Conservation (phyloP, 92 coral and sea anemone species). For the Porites rus region DNA sequence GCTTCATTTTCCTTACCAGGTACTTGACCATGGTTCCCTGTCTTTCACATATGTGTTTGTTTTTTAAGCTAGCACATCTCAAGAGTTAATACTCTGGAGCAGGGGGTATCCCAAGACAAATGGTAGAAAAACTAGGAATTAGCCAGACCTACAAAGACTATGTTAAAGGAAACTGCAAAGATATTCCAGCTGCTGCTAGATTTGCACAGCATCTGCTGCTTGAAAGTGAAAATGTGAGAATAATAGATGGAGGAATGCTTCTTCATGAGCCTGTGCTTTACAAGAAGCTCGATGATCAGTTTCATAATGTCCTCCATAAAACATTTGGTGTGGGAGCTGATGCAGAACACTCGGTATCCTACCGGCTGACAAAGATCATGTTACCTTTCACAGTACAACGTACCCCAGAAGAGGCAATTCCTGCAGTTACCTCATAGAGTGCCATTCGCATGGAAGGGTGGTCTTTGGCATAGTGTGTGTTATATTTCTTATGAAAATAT, state of each 20-base stretch:
- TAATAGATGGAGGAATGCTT: too few relatives aligned
- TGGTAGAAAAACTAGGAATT: slow-evolving; percentile 8
- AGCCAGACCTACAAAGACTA: slow-evolving; percentile 3
- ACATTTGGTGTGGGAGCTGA: background rate
- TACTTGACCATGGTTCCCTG: slow-evolving; percentile 26
- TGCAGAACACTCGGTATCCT: slow-evolving; percentile 39
- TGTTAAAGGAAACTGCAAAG: background rate
- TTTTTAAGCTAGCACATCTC: slow-evolving; percentile 24
- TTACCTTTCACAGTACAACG: slow-evolving; percentile 54
- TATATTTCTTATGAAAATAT: slow-evolving; percentile 15
- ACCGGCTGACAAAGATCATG: slow-evolving; percentile 50
- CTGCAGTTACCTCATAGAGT: slow-evolving; percentile 56
- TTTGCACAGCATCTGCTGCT: too few relatives aligned
- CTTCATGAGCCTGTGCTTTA: too few relatives aligned
- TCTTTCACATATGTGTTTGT: slow-evolving; percentile 20
- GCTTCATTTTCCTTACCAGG: slow-evolving; percentile 36
- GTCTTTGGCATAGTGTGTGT: slow-evolving; percentile 60
- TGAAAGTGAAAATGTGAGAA: too few relatives aligned
- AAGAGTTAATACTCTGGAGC: slow-evolving; percentile 22
- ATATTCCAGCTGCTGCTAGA: background rate
- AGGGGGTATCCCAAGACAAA: slow-evolving; percentile 29
- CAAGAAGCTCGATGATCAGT: too few relatives aligned
- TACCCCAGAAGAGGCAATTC: slow-evolving; percentile 67
- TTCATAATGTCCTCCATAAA: too few relatives aligned
- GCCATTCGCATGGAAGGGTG: background rate